Evolutionary conservation across 2,888 invertebrate species (phyloP).

Genomic region (Nysson spinosus): DNA sequence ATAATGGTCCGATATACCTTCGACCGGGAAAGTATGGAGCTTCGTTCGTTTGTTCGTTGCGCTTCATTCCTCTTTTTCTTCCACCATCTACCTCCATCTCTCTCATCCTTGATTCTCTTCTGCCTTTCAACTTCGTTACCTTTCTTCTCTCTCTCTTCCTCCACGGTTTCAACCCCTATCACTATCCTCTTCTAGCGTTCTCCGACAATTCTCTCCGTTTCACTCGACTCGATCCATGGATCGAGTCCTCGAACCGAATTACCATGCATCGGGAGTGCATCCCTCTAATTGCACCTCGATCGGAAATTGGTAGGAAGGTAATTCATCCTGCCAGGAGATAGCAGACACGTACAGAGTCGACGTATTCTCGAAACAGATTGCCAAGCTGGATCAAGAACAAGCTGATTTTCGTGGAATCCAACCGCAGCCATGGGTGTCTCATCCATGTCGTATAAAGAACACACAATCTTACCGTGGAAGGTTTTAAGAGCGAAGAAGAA

Average conservation of each 20-base stretch:
- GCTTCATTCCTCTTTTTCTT: slow-evolving; percentile 29
- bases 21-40: slow-evolving; percentile 36
- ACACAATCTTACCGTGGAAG: not conserved
- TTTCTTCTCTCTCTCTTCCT: slow-evolving; percentile 1
- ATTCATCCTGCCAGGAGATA: slow-evolving; percentile 49
- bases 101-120: slow-evolving; percentile 19
- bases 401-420: slow-evolving; percentile 47
- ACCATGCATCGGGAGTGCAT: slow-evolving; percentile 61
- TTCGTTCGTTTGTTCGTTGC: slow-evolving; percentile 39
- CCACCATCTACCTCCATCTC: slow-evolving; percentile 5
- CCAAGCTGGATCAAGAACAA: slow-evolving; percentile 12
- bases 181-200: not conserved
- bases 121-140: slow-evolving; percentile 17
- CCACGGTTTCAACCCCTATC: slow-evolving; percentile 7
- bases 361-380: slow-evolving; percentile 45
- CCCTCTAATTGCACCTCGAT: slow-evolving; percentile 66
- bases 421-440: slow-evolving; percentile 35
- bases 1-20: slow-evolving; percentile 64
- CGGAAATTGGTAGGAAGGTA: slow-evolving; percentile 57
- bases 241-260: slow-evolving; percentile 54
- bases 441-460: slow-evolving; percentile 26
- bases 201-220: not conserved
- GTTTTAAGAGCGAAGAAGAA: not conserved
- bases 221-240: slow-evolving; percentile 19
- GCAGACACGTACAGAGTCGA: slow-evolving; percentile 34